Conservation (phyloP, 23 tunicate species). For the Ascidia mentula region DNA sequence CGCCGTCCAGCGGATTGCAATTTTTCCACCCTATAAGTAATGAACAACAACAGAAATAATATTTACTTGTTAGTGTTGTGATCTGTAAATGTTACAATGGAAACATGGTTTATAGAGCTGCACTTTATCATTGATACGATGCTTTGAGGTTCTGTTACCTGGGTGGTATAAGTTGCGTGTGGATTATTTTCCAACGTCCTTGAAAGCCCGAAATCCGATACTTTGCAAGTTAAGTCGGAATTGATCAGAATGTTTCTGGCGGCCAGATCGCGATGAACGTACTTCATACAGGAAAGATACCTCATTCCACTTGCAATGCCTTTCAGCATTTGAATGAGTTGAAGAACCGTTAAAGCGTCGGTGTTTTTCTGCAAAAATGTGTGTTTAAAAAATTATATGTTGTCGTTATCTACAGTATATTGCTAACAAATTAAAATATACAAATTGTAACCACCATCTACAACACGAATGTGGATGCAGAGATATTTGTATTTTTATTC, state of each 20-base stretch:
- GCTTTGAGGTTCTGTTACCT: too few relatives aligned
- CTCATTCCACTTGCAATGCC: constrained; percentile 84
- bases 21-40: constrained; percentile 71
- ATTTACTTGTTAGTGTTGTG: too few relatives aligned
- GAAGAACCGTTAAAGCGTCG: constrained; percentile 10
- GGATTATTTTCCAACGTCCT: constrained; percentile 70
- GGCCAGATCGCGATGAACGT: constrained; percentile 84
- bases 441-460: too few relatives aligned
- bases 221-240: constrained; percentile 56
- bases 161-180: constrained; percentile 76
- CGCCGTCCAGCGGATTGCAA: constrained; percentile 93
- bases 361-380: neutral
- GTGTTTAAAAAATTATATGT: too few relatives aligned
- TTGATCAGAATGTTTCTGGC: constrained; percentile 80
- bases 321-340: constrained; percentile 49
- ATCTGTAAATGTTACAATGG: too few relatives aligned
- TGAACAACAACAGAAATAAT: too few relatives aligned
- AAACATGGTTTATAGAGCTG: too few relatives aligned
- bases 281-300: constrained; percentile 61
- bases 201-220: constrained; percentile 81
- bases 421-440: too few relatives aligned
- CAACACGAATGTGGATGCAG: too few relatives aligned
- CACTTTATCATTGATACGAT: too few relatives aligned
- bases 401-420: too few relatives aligned
- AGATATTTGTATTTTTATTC: too few relatives aligned